Evolutionary conservation across 1,140 invertebrate genomes (phyloP).

Genomic region (Drosophila novamexicana): DNA sequence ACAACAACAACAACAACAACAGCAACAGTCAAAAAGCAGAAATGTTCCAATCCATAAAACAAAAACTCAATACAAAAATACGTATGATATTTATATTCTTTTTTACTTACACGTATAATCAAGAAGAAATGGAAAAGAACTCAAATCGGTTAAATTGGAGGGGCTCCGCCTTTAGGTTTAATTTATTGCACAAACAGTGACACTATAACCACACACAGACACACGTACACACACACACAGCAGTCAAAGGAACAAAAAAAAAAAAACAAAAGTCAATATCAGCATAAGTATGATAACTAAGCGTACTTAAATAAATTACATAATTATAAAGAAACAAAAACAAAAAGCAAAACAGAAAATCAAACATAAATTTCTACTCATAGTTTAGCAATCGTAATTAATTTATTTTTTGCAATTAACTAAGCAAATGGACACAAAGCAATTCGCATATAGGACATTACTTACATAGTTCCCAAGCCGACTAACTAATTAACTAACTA

Average conservation of each 20-base stretch:
- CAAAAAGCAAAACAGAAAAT: conserved; percentile 35
- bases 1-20: conserved; percentile 40
- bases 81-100: conserved; percentile 81
- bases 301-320: conserved; percentile 56
- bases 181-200: conserved; percentile 53
- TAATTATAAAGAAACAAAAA: conserved; percentile 43
- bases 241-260: background rate
- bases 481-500: conserved; percentile 42
- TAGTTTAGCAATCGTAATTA: conserved; percentile 75
- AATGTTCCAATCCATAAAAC: conserved; percentile 53
- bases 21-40: conserved; percentile 47
- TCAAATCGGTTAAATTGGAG: conserved; percentile 17
- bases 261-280: conserved; percentile 51
- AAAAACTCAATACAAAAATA: conserved; percentile 57
- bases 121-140: conserved; percentile 32
- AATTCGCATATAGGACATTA: conserved; percentile 66
- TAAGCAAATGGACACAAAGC: conserved; percentile 59
- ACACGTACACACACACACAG: conserved; percentile 32
- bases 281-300: conserved; percentile 64
- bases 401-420: conserved; percentile 64
- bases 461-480: conserved; percentile 63
- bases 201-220: conserved; percentile 22
- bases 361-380: conserved; percentile 70
- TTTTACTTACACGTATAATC: conserved; percentile 69
- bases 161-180: conserved; percentile 65